Conservation (phyloP, 2,888 invertebrate genomes). For the Graphium colonna region DNA sequence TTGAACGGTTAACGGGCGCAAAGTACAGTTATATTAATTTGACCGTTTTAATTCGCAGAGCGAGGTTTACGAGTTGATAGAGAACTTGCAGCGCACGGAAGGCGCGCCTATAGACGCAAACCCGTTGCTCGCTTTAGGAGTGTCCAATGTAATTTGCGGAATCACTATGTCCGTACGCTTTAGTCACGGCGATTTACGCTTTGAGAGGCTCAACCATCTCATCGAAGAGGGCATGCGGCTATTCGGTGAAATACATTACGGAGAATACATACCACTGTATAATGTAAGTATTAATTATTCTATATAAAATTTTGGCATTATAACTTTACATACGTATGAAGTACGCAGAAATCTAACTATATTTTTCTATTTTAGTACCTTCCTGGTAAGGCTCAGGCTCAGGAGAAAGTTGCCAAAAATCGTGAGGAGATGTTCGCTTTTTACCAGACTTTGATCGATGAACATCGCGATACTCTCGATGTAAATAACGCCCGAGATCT, state of each 20-base stretch:
- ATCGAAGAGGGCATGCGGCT: constrained; percentile 95
- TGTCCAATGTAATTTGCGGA: constrained; percentile 95
- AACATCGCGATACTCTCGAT: constrained; percentile 88
- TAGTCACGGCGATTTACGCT: constrained; percentile 86
- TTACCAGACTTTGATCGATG: constrained; percentile 90
- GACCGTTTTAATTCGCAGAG: constrained; percentile 64
- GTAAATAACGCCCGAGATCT: constrained; percentile 88
- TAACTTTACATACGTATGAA: too few relatives aligned
- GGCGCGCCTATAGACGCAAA: constrained; percentile 87
- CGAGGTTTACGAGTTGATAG: constrained; percentile 88
- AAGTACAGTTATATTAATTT: constrained; percentile 20
- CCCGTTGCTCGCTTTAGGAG: constrained; percentile 87
- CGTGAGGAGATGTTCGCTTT: constrained; percentile 92
- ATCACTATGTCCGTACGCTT: constrained; percentile 94
- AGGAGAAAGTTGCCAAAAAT: constrained; percentile 83
- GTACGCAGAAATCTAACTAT: background rate
- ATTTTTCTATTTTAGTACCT: constrained; percentile 62
- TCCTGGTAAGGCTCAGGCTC: constrained; percentile 82
- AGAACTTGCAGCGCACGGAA: constrained; percentile 81
- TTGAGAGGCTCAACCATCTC: constrained; percentile 89
- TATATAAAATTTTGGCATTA: too few relatives aligned
- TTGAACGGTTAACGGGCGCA: background rate
- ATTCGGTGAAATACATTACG: constrained; percentile 90
- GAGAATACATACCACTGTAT: constrained; percentile 91
- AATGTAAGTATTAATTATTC: constrained; percentile 59